These are phyloP conservation scores for Microchirus variegatus DNA, from an alignment of 2,797 vertebrate species.

Conservation along the genomic window DNA sequence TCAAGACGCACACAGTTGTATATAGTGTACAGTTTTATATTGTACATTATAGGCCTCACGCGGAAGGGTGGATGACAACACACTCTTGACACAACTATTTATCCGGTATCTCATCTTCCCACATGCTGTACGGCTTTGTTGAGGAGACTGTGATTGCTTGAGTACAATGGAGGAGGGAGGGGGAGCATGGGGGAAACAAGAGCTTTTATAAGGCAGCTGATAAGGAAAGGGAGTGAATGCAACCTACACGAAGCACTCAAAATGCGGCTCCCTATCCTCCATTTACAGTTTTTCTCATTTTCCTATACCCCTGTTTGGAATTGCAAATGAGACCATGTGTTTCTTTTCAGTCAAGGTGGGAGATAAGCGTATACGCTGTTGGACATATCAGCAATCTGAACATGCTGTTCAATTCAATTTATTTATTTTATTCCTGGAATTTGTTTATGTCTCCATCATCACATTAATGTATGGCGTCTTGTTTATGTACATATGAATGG, in stretches of 20 bases:
- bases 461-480: conserved; percentile 24
- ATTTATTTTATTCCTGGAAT: conserved; percentile 52
- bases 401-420: conserved; percentile 52
- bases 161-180: not conserved
- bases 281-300: conserved; percentile 21
- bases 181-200: conserved; percentile 14
- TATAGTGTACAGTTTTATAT: not conserved
- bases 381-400: conserved; percentile 60
- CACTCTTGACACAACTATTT: conserved; percentile 48
- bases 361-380: conserved; percentile 60
- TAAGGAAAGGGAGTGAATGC: conserved; percentile 57
- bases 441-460: conserved; percentile 53
- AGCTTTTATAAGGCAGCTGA: conserved; percentile 55
- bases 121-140: conserved; percentile 54
- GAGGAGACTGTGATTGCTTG: conserved; percentile 45
- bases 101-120: conserved; percentile 58
- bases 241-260: conserved; percentile 40
- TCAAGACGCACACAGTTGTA: not conserved
- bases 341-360: conserved; percentile 41
- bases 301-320: conserved; percentile 44
- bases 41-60: conserved; percentile 16
- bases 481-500: conserved; percentile 31
- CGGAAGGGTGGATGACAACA: conserved; percentile 34
- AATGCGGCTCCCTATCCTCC: conserved; percentile 39
- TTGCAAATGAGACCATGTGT: conserved; percentile 58